Base-by-base conservation (phyloP, 2,888 invertebrate genomes). In the Odontothrips loti region DNA sequence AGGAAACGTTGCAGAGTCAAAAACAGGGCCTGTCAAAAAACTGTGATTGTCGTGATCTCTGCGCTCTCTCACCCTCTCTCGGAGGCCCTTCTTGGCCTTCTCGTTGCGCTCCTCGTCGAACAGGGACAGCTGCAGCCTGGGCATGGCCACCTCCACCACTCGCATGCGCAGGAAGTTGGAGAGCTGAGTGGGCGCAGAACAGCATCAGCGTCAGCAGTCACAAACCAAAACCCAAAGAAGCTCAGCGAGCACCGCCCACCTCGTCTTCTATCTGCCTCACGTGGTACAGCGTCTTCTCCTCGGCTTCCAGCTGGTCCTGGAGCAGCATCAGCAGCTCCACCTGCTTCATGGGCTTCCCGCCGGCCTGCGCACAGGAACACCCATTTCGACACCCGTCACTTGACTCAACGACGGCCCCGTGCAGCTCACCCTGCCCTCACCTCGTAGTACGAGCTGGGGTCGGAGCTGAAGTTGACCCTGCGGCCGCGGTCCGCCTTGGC, bases 401-500 rank as follows among this genome's bases (percentile, higher is more conserved):
- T 4, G 47, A 47, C 51, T n/a, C n/a, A n/a, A n/a, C n/a, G n/a
- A n/a, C 48, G 43, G 80, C n/a, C 48, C 80, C n/a, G 48, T 15
- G 51, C 12, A 8, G 9, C 51, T 4, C 17, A 51, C 12, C 11
- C 23, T 17, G 58, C 82, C 87, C 87, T 87, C 86, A 92, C 93
- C 85, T 91, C 90, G 85, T 93, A 94, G 58, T 91, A 91, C 29
- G 90, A 89, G 0, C 92, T 92, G 83, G 92, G 89, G 6, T 91
- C 89, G 0, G 92, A 91, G 85, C 91, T 90, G 83, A 91, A 93
- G 68, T 89, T 86, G 15, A 93, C 88, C 84, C 91, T 90, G 9
- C 93, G 91, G 0, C 93, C 93, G 84, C 93, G 91, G 85, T 95
- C 93, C 0, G 92, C 91, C 81, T 91, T 87, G 9, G 92, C 90